A percentile compares a stretch with the other conserved stretches of the same genome.
phyloP scores from a whole-genome alignment of 2,113 vertebrate genomes.

The Epinephelus fuscoguttatus region DNA sequence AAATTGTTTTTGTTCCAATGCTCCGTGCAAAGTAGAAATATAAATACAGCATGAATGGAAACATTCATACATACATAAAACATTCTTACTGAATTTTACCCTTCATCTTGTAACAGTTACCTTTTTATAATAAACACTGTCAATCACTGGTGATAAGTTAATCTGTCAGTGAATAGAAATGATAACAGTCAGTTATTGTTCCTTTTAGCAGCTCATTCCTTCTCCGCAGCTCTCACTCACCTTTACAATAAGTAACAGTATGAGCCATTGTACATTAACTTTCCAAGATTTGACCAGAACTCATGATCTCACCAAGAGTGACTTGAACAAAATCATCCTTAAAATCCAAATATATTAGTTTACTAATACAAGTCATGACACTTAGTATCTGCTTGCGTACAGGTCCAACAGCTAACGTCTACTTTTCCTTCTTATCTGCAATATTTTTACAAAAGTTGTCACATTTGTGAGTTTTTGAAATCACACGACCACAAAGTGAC shows the following conservation, averaged over 20 bases:
- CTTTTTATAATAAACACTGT: too few relatives aligned
- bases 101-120: not conserved
- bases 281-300: not conserved
- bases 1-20: too few relatives aligned
- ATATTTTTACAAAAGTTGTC: not conserved
- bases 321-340: not conserved
- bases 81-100: not conserved
- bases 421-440: not conserved
- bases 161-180: slow-evolving; percentile 5
- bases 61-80: too few relatives aligned
- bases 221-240: not conserved
- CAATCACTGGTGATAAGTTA: too few relatives aligned
- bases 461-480: not conserved
- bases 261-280: slow-evolving; percentile 42
- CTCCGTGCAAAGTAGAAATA: too few relatives aligned
- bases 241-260: slow-evolving; percentile 57
- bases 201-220: not conserved
- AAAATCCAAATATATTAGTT: not conserved
- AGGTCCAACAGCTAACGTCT: not conserved
- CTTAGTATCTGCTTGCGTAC: not conserved
- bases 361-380: not conserved
- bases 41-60: too few relatives aligned
- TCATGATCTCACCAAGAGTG: not conserved
- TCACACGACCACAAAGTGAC: not conserved
- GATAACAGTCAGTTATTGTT: not conserved